A percentile compares a stretch with the other conserved stretches of the same genome.
Evolutionary conservation across 2,797 vertebrate genomes (phyloP).

Genomic region (Apodemus agrarius): DNA sequence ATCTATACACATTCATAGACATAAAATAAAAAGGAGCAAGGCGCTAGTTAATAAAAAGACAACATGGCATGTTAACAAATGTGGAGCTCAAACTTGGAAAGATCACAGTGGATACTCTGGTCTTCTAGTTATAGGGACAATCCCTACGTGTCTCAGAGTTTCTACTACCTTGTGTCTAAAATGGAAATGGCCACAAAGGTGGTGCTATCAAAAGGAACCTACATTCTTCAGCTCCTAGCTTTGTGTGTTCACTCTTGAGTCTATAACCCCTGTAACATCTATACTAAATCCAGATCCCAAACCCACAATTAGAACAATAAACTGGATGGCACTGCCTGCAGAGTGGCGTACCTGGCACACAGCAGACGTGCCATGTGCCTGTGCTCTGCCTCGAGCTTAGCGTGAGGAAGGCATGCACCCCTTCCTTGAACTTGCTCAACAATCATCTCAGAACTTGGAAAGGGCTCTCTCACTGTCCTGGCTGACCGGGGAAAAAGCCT

Average conservation of each 20-base stretch:
- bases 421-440: constrained; percentile 31
- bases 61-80: neutral
- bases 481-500: neutral
- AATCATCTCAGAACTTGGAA: neutral
- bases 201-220: neutral
- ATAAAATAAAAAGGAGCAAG: neutral
- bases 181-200: neutral
- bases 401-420: neutral
- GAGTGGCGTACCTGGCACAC: rapidly evolving
- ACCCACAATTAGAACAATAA: neutral
- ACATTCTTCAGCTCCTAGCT: neutral
- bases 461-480: neutral
- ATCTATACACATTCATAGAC: neutral
- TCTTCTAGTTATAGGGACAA: rapidly evolving
- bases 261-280: neutral
- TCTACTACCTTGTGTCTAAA: too few species aligned
- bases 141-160: too few species aligned
- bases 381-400: neutral
- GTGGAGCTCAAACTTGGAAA: neutral
- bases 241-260: neutral
- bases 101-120: rapidly evolving
- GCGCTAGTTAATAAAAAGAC: neutral
- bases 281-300: neutral
- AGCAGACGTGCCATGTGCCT: rapidly evolving
- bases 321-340: rapidly evolving